phyloP scores from a whole-genome alignment of 1,140 invertebrate species.

The Marisa cornuarietis region DNA sequence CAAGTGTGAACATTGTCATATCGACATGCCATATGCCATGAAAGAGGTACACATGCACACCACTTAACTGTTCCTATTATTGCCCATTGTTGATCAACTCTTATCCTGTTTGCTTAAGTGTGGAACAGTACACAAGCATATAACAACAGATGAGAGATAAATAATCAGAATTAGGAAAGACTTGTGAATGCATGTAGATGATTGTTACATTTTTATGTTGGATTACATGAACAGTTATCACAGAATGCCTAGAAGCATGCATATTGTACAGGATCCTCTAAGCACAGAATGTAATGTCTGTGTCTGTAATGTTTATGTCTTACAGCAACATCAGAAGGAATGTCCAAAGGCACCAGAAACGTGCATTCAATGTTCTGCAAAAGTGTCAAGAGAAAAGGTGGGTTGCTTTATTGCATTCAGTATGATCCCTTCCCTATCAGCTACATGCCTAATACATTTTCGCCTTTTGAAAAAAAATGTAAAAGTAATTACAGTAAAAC shows the following conservation, averaged over 20 bases:
- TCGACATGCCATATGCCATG: slow-evolving; percentile 38
- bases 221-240: background rate
- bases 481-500: too few species aligned
- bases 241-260: background rate
- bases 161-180: background rate
- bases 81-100: background rate
- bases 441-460: too few species aligned
- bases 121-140: too few species aligned
- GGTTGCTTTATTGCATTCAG: background rate
- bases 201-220: background rate
- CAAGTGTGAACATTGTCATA: slow-evolving; percentile 51
- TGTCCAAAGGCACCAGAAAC: slow-evolving; percentile 48
- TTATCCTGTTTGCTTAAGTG: background rate
- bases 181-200: background rate
- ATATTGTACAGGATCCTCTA: background rate
- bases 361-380: slow-evolving; percentile 51
- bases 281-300: background rate
- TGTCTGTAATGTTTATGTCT: slow-evolving; percentile 13
- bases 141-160: background rate
- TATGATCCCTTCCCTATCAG: too few species aligned
- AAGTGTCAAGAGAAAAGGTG: slow-evolving; percentile 40
- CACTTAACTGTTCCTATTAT: background rate
- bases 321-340: slow-evolving; percentile 48
- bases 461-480: too few species aligned
- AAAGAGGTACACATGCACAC: slow-evolving; percentile 36